phyloP scores from a whole-genome alignment of 1,140 invertebrate genomes.

The Lepidurus couesii region DNA sequence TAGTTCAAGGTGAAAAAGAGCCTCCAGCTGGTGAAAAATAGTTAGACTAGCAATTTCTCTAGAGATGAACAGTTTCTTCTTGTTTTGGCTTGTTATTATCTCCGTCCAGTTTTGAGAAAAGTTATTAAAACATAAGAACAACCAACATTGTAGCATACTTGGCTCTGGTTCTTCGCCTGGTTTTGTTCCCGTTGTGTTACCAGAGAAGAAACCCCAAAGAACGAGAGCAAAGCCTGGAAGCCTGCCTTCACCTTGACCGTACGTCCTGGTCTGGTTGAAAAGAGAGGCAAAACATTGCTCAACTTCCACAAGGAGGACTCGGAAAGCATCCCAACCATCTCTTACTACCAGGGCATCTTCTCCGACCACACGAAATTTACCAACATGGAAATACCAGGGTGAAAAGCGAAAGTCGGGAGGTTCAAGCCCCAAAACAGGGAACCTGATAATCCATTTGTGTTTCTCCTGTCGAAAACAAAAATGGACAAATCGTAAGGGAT shows the following conservation, averaged over 20 bases:
- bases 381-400: not conserved
- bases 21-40: not conserved
- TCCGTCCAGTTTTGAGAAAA: not conserved
- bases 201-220: not conserved
- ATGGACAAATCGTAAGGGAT: not conserved
- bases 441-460: not conserved
- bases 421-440: not conserved
- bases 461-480: not conserved
- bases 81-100: not conserved
- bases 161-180: not conserved
- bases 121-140: not conserved
- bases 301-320: slow-evolving; percentile 1
- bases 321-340: not conserved
- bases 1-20: slow-evolving; percentile 19
- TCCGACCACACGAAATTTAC: not conserved
- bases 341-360: not conserved
- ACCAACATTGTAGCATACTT: not conserved
- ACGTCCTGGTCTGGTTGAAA: slow-evolving; percentile 14
- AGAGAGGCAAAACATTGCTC: not conserved
- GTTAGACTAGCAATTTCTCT: not conserved
- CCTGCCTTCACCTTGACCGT: slow-evolving; percentile 17
- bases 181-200: not conserved
- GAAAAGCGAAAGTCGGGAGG: slow-evolving; percentile 17
- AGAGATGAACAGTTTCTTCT: not conserved
- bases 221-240: slow-evolving; percentile 17